These are phyloP conservation scores for Halichondria panicea DNA, from an alignment of 37 sponge, comb jelly and placozoan genomes.

Conservation along the genomic window DNA sequence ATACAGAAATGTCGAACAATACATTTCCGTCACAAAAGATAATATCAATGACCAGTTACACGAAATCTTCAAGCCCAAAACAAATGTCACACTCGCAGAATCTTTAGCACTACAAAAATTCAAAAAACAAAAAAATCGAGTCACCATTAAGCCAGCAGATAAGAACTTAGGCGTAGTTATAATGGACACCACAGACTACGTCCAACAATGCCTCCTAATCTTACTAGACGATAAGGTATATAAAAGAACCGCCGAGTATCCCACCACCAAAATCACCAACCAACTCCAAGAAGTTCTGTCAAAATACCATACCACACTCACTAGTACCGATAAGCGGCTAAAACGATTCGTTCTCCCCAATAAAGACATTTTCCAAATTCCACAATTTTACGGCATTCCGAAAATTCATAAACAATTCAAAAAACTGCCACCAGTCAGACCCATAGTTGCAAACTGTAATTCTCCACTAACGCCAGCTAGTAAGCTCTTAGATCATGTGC, in stretches of 20 bases:
- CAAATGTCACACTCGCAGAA: too few relatives aligned
- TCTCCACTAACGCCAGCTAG: conserved; percentile 12
- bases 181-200: conserved; percentile 22
- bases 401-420: conserved; percentile 26
- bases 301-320: neutral
- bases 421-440: conserved; percentile 16
- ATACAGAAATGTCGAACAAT: too few relatives aligned
- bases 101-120: neutral
- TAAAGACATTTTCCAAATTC: conserved; percentile 5
- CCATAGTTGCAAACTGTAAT: conserved; percentile 23
- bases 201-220: neutral
- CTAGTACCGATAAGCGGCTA: neutral
- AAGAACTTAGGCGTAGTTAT: conserved; percentile 20
- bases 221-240: neutral
- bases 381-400: conserved; percentile 13
- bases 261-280: conserved; percentile 50
- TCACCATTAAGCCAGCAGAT: conserved; percentile 35
- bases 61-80: too few relatives aligned
- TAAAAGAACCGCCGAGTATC: conserved; percentile 41
- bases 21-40: too few relatives aligned
- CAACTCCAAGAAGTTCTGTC: neutral
- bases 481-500: conserved; percentile 19
- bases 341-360: neutral
- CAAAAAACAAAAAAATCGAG: neutral
- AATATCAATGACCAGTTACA: too few relatives aligned